These are phyloP conservation scores for Oreocharis arfaki DNA, from an alignment of 2,113 vertebrate genomes.

Conservation along the genomic window DNA sequence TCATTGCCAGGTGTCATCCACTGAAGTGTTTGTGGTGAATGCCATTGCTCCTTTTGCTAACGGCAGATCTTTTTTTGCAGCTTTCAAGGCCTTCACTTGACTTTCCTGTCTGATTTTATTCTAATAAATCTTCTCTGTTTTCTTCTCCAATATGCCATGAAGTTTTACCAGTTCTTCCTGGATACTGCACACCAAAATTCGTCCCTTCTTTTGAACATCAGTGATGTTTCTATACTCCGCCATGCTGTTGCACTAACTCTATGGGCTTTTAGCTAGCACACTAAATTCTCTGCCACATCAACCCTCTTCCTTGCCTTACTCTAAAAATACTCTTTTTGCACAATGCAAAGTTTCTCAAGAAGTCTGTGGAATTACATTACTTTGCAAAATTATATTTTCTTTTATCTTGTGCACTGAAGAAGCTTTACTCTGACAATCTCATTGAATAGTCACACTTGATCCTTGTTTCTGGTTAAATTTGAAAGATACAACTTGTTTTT, in stretches of 20 bases:
- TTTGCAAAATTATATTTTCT: neutral
- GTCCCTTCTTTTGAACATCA: neutral
- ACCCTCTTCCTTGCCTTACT: neutral
- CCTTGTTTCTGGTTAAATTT: neutral
- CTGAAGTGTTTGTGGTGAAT: neutral
- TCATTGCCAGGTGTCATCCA: neutral
- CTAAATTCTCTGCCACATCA: neutral
- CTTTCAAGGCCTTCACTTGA: neutral
- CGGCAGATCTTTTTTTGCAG: neutral
- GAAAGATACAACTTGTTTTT: neutral
- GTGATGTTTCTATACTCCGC: neutral
- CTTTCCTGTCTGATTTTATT: neutral
- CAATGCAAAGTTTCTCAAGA: neutral
- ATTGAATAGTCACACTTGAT: neutral
- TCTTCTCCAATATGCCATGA: neutral
- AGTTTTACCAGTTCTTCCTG: neutral
- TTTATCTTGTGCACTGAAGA: neutral
- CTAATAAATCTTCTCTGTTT: neutral
- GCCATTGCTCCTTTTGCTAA: neutral
- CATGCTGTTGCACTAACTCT: neutral
- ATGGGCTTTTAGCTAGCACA: neutral
- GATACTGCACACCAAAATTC: neutral
- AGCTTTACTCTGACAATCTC: neutral
- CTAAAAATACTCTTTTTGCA: neutral
- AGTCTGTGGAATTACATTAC: neutral